Base-by-base conservation (phyloP, 2,797 vertebrate species). In the Peromyscus attwateri region DNA sequence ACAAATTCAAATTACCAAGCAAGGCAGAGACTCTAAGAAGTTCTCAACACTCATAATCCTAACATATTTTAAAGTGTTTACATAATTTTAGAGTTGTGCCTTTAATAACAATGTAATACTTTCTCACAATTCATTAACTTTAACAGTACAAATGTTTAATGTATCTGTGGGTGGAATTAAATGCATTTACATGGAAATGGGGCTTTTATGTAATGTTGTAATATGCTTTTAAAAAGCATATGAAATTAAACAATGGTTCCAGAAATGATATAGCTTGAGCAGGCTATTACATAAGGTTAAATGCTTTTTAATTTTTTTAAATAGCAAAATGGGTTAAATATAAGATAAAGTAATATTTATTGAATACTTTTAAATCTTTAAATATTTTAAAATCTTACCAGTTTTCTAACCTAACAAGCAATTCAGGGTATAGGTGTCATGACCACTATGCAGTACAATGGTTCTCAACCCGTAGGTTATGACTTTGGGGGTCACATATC, bases 111-210 rank as follows among this genome's bases (percentile, higher is more conserved):
- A 94, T 43, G 66, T 91, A 76, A 87, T 89, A 83, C 27, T 89
- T 93, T 94, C 46, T 97, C 43, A 92, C 89, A 96, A 95, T 80
- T 91, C 92, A 94, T 95, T 96, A 96, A 92, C 75, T 96, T 92
- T 85, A 94, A 92, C 31, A 93, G 84, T 84, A 92, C 40, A 95
- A 89, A 92, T 80, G 73, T 91, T 91, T 96, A 96, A 95, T 92
- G 40, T 73, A 87, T 95, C 49, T 76, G 57, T 89, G 21, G 83
- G 52, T 95, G 76, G 94, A 97, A 96, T 97, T 92, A 97, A 95
- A 94, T 89, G 49, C 75, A 95, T 92, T 97, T 97, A 85, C 80
- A 94, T 81, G 43, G 73, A 52, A 95, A 46, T 87, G 80, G 85
- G 43, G 66, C 75, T 91, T 96, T 95, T 94, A 94, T 89, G 43